Conservation (phyloP, 1,140 invertebrate species). For the Polypedilum vanderplanki region DNA sequence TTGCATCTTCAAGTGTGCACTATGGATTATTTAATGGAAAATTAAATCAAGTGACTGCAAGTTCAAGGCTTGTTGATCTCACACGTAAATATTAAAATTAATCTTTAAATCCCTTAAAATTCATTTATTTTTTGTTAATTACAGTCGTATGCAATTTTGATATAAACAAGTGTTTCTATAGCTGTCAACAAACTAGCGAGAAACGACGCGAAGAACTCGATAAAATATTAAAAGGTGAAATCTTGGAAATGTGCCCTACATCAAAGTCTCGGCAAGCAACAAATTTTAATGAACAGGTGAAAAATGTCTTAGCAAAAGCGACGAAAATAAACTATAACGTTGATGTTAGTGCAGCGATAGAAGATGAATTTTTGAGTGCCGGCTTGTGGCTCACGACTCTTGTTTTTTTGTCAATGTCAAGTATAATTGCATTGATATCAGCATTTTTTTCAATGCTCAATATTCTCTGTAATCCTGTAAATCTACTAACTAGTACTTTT, state of each 20-base stretch:
- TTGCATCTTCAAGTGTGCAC: neutral
- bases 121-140: neutral
- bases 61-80: neutral
- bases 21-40: constrained; percentile 15
- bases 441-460: constrained; percentile 29
- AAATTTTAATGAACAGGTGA: constrained; percentile 23
- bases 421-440: neutral
- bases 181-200: constrained; percentile 13
- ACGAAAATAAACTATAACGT: neutral
- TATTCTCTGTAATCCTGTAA: constrained; percentile 30
- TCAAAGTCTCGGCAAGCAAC: neutral
- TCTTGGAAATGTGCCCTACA: neutral
- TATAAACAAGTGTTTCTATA: constrained; percentile 20
- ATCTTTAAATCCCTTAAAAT: neutral
- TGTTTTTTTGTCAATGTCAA: neutral
- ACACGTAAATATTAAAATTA: neutral
- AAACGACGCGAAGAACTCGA: neutral
- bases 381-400: constrained; percentile 14
- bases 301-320: neutral
- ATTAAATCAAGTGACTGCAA: neutral
- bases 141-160: neutral
- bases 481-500: constrained; percentile 30
- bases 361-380: constrained; percentile 1
- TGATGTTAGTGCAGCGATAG: neutral
- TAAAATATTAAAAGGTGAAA: neutral